Base-by-base conservation (phyloP, 2,797 vertebrate genomes). In the Acrossocheilus wenchowensis region DNA sequence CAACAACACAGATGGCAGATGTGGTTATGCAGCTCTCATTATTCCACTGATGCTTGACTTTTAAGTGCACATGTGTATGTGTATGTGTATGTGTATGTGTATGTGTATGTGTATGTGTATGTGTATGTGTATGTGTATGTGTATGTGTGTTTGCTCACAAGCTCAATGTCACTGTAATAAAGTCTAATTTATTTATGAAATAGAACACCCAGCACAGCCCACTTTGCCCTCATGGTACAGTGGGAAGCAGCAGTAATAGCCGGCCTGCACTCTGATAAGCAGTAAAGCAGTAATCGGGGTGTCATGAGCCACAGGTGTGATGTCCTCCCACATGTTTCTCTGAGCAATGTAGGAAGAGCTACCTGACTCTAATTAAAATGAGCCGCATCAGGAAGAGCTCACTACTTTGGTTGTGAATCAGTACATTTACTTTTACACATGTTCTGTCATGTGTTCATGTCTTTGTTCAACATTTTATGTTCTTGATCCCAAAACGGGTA, bases 151-250 rank as follows among this genome's bases (percentile, higher is more conserved):
- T 41, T 78, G 84, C 43, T 68, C 81, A 71, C 78, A 83, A 72
- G 81, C 66, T 86, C 79, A 72, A 48, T 66, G 81, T 39, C 68
- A 73, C 50, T 83, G 85, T 85, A 87, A 86, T 88, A 72, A 82
- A 84, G 48, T 88, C 60, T 88, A 90, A 89, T 90, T 87, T 82
- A 88, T 88, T 86, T 82, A 86, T 86, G 81, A 87, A 77, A 81
- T 43, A 69, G 41, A 23, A 39, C 68, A 83, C 71, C 48, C 54
- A 57, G 82, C 69, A 71, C n/a, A 36, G 6, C 80, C 39, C 87
- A 64, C 43, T 88, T 81, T 85, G 78, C 30, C 48, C 77, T 78
- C 62, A 48, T 50, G 62, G 54, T 71, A 62, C 77, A 52, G 64
- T 52, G 81, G 64, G 45, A 68, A 78, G 73, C 79, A 60, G 43